Conservation (phyloP, 2,888 invertebrate genomes). For the Ormyrus nitidulus region DNA sequence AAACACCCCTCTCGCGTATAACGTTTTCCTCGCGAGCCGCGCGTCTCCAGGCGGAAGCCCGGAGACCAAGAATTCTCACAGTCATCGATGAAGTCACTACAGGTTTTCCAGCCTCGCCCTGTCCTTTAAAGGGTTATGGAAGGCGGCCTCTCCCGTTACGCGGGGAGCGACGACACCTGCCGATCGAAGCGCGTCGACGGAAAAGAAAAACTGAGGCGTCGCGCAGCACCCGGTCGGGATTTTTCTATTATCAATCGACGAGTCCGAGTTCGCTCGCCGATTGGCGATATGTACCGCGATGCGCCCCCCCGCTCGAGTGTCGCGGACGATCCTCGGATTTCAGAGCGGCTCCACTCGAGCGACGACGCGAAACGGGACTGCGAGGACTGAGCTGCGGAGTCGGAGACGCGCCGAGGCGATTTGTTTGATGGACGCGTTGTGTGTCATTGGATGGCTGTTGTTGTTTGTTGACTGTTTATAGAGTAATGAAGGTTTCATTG, state of each 20-base stretch:
- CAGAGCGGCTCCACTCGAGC: neutral
- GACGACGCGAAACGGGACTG: neutral
- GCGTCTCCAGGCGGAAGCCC: too few relatives aligned
- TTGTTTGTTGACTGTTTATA: too few relatives aligned
- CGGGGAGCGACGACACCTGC: constrained; percentile 21
- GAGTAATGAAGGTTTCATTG: neutral
- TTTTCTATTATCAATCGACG: constrained; percentile 17
- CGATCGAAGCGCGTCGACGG: neutral
- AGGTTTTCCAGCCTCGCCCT: neutral
- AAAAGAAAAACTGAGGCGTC: neutral
- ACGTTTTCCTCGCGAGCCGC: too few relatives aligned
- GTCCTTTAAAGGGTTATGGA: constrained; percentile 18
- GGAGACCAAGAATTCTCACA: too few relatives aligned
- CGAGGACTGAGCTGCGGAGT: too few relatives aligned
- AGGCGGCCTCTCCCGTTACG: neutral
- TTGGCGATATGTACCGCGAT: too few relatives aligned
- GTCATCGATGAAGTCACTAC: too few relatives aligned
- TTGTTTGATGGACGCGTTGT: neutral
- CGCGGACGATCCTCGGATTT: constrained; percentile 24
- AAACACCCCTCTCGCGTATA: too few relatives aligned
- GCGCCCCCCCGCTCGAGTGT: neutral
- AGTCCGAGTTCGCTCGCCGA: neutral
- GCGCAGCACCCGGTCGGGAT: neutral
- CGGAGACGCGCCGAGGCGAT: neutral
- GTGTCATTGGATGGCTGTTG: too few relatives aligned